Base-by-base conservation (phyloP, 1,140 invertebrate species). In the Melitaea cinxia region DNA sequence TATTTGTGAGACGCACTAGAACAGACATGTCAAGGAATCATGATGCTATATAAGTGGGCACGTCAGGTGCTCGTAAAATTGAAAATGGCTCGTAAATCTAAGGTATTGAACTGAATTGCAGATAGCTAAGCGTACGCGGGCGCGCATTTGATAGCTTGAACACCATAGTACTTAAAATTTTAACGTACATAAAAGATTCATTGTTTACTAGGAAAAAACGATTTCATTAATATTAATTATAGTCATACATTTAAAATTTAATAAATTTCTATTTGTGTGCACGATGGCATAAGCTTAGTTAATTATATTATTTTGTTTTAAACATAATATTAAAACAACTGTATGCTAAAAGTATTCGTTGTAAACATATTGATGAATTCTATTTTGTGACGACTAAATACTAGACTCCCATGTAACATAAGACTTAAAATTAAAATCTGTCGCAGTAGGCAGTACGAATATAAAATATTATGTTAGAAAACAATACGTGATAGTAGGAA, bases 41-140 rank as follows among this genome's bases (percentile, higher is more conserved):
- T 72, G 78, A 66, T 73, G 79, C 68, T 64, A 49, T 75, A 69
- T 72, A 73, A 75, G 73, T 78, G 75, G 77, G 54, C 76, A 68
- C 73, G 73, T 80, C 77, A 83, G 72, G 58, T 56, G 74, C 70
- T 84, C 83, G 63, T 88, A 85, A 88, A 86, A 84, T 86, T 79
- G 74, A 69, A 82, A 82, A 85, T 82, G 75, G 74, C 74, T 82
- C 79, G 78, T 83, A 85, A 88, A 84, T 80, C 77, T 74, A 57
- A 64, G 72, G 77, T 80, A 81, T 78, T 82, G 76, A 83, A 74
- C 63, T 60, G 69, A 79, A 73, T 80, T 68, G 70, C 79, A 80
- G 84, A 84, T 84, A 78, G 77, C 74, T 64, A 65, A 68, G 71
- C 69, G 83, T 72, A 81, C 80, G 80, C 79, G 68, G 73, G 54